phyloP scores from a whole-genome alignment of 1,140 invertebrate species.

The Grapholita molesta region DNA sequence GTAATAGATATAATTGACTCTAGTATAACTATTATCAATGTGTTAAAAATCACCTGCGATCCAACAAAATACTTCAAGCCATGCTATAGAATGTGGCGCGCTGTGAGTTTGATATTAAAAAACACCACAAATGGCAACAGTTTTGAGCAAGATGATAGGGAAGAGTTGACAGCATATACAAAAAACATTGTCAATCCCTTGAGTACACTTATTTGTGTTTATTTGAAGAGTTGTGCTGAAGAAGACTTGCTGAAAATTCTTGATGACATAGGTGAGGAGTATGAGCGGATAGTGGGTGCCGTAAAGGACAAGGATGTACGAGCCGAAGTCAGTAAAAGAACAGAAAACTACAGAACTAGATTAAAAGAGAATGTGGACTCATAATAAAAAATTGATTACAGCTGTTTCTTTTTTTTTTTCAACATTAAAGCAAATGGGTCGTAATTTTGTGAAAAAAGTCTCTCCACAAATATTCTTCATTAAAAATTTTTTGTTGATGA shows the following conservation, averaged over 20 bases:
- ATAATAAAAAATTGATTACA: slow-evolving; percentile 26
- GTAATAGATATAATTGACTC: slow-evolving; percentile 65
- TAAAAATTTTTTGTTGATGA: too few relatives aligned
- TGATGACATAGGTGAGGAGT: slow-evolving; percentile 42
- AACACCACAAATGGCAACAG: slow-evolving; percentile 39
- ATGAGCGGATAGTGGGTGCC: slow-evolving; percentile 46
- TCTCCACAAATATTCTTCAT: too few relatives aligned
- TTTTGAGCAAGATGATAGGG: slow-evolving; percentile 58
- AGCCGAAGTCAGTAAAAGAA: slow-evolving; percentile 38
- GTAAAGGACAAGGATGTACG: slow-evolving; percentile 37
- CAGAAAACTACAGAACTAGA: slow-evolving; percentile 47
- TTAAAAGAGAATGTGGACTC: slow-evolving; percentile 51
- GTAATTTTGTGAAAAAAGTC: too few relatives aligned
- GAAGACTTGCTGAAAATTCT: slow-evolving; percentile 41
- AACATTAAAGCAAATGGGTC: not conserved
- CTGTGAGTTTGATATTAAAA: slow-evolving; percentile 39
- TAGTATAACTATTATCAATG: slow-evolving; percentile 46
- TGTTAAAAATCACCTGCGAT: slow-evolving; percentile 35
- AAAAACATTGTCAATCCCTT: slow-evolving; percentile 48
- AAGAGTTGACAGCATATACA: slow-evolving; percentile 46
- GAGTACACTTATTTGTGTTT: slow-evolving; percentile 45
- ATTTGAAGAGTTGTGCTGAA: slow-evolving; percentile 49
- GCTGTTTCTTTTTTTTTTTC: not conserved
- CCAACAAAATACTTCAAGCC: slow-evolving; percentile 42
- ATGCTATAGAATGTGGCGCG: slow-evolving; percentile 55